A percentile compares a stretch with the other conserved stretches of the same genome.
Evolutionary conservation across 2,888 invertebrate genomes (phyloP).

Genomic region (Entomobrya multifasciata): DNA sequence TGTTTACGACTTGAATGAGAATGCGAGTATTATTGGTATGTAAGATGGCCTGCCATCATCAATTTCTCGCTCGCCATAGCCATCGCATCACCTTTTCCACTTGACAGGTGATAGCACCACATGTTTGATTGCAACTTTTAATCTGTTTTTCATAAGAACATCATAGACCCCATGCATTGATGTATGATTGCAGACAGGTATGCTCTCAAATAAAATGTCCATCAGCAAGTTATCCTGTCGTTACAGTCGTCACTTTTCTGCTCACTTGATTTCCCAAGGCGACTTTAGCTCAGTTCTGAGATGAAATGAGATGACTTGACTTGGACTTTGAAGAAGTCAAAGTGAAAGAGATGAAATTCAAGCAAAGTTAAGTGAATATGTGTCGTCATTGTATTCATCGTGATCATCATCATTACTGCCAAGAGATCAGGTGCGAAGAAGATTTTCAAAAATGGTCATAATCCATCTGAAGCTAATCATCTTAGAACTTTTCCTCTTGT

Average conservation of each 20-base stretch:
- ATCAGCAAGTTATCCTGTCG: slow-evolving; percentile 13
- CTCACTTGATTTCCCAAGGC: slow-evolving; percentile 17
- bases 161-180: slow-evolving; percentile 11
- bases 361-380: slow-evolving; percentile 20
- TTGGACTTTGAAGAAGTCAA: background rate
- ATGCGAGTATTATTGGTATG: no score
- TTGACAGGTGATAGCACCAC: no score
- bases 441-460: slow-evolving; percentile 61
- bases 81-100: no score
- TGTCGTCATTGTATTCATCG: slow-evolving; percentile 31
- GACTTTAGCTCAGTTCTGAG: background rate
- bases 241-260: background rate
- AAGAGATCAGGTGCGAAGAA: slow-evolving; percentile 11
- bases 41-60: no score
- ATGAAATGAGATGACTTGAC: background rate
- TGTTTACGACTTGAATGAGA: no score
- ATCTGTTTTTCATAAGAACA: background rate
- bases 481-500: slow-evolving; percentile 21
- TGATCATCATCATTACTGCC: background rate
- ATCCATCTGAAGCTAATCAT: background rate
- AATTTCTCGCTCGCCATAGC: no score
- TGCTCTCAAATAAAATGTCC: background rate
- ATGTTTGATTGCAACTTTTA: slow-evolving; percentile 30
- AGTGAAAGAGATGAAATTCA: slow-evolving; percentile 20
- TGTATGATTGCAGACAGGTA: background rate